These are phyloP conservation scores for Chromoteleia sp. DNA, from an alignment of 2,888 invertebrate species.

Conservation along the genomic window DNA sequence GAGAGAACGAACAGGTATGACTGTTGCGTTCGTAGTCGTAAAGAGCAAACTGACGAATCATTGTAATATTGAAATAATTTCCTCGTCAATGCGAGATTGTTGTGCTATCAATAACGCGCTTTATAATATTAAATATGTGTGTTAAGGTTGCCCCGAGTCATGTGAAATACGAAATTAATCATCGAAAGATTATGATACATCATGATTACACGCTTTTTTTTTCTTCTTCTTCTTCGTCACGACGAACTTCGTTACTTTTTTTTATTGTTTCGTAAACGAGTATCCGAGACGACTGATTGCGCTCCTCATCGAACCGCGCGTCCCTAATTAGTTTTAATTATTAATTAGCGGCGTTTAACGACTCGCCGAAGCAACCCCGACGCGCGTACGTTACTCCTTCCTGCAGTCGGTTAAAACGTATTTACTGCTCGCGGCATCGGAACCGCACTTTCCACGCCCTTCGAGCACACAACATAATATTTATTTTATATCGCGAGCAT, in stretches of 20 bases:
- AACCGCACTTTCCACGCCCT: conserved; percentile 54
- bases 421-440: conserved; percentile 21
- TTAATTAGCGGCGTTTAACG: background rate
- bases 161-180: conserved; percentile 15
- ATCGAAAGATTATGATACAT: conserved; percentile 6
- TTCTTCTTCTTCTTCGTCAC: background rate
- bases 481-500: conserved; percentile 41
- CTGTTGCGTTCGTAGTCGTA: conserved; percentile 3
- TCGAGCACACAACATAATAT: conserved; percentile 13
- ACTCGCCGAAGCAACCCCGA: background rate
- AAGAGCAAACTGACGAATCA: conserved; percentile 40
- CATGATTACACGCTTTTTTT: conserved; percentile 9
- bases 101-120: conserved; percentile 29
- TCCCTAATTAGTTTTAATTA: background rate
- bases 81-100: conserved; percentile 14
- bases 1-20: background rate
- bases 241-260: background rate
- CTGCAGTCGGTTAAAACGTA: conserved; percentile 9
- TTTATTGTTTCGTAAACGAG: background rate
- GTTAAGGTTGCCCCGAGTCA: conserved; percentile 25
- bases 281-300: too few relatives aligned
- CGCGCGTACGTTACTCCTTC: background rate
- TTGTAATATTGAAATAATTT: conserved; percentile 32
- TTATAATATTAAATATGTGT: conserved; percentile 31
- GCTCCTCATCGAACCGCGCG: too few relatives aligned